Evolutionary conservation across 2,113 vertebrate genomes (phyloP).

Genomic region (Sterrhoptilus dennistouni): DNA sequence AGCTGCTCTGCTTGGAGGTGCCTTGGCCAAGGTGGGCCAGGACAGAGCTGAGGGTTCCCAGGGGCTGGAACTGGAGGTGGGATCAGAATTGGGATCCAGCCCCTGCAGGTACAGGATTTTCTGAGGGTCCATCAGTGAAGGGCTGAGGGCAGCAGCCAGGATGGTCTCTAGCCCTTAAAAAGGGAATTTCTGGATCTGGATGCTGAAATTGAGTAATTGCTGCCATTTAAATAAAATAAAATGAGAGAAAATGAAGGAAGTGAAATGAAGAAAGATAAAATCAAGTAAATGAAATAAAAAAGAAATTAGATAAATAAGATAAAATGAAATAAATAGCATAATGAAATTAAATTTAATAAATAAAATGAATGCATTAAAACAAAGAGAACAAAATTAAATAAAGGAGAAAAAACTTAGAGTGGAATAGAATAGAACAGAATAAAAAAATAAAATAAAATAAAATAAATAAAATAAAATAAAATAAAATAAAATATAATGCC

Average conservation of each 20-base stretch:
- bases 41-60: not conserved
- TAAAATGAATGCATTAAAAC: not conserved
- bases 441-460: not conserved
- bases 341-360: not conserved
- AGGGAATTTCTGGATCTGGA: not conserved
- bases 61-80: not conserved
- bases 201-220: not conserved
- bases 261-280: not conserved
- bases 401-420: not conserved
- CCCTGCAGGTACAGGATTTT: not conserved
- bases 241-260: not conserved
- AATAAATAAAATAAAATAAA: not conserved
- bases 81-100: not conserved
- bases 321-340: not conserved
- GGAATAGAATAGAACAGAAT: not conserved
- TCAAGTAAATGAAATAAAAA: fast-evolving
- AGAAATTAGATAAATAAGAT: not conserved
- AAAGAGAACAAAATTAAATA: not conserved
- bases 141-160: not conserved
- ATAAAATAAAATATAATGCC: not conserved
- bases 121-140: not conserved
- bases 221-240: not conserved
- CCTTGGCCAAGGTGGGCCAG: not conserved
- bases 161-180: not conserved
- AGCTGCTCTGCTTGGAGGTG: not conserved